Evolutionary conservation across 2,797 vertebrate genomes (phyloP).

Genomic region (Myotis vivesi): DNA sequence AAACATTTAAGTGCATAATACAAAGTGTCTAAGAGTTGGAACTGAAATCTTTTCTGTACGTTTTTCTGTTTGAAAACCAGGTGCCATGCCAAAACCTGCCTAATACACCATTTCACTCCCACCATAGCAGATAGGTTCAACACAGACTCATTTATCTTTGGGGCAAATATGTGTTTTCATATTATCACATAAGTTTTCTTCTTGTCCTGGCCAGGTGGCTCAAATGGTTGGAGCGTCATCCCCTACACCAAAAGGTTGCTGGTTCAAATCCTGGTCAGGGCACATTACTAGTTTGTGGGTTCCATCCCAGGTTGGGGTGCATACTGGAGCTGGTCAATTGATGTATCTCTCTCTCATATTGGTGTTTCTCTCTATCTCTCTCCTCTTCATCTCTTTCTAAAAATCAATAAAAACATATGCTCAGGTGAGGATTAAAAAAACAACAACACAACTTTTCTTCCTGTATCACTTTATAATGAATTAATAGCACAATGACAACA

Average conservation of each 20-base stretch:
- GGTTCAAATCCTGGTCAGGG: too few species aligned
- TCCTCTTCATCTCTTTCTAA: background rate
- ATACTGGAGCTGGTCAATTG: background rate
- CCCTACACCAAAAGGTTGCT: background rate
- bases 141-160: constrained; percentile 60
- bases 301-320: too few species aligned
- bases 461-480: constrained; percentile 66
- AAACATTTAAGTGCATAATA: constrained; percentile 31
- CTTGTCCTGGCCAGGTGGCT: background rate
- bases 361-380: background rate
- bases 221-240: background rate
- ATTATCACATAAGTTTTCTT: constrained; percentile 66
- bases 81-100: background rate
- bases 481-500: constrained; percentile 51
- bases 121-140: constrained; percentile 48
- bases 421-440: background rate
- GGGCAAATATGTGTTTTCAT: constrained; percentile 67
- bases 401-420: background rate
- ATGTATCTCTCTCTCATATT: background rate
- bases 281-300: too few species aligned
- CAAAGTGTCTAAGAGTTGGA: background rate
- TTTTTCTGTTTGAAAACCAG: constrained; percentile 46
- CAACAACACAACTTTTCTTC: background rate
- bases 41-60: constrained; percentile 5
- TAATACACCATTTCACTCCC: constrained; percentile 47